Conservation (phyloP, 2,888 invertebrate species). For the Timema cristinae region DNA sequence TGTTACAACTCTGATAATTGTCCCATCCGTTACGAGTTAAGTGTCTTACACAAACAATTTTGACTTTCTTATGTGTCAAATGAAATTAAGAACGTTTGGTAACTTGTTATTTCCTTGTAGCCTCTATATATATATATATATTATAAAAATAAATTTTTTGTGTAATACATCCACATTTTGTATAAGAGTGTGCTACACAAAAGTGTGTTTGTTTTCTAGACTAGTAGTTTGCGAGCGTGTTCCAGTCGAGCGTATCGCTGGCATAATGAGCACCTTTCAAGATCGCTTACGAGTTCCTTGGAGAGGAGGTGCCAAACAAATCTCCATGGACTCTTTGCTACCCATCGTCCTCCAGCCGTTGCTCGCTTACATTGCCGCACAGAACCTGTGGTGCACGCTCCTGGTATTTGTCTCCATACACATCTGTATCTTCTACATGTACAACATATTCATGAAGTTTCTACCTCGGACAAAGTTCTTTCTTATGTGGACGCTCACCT, state of each 20-base stretch:
- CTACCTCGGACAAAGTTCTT: slow-evolving; percentile 65
- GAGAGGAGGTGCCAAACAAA: slow-evolving; percentile 55
- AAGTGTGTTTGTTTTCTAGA: slow-evolving; percentile 39
- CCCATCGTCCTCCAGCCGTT: slow-evolving; percentile 50
- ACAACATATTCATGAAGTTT: slow-evolving; percentile 39
- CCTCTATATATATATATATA: too few species aligned
- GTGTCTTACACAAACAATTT: too few species aligned
- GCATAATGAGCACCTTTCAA: slow-evolving; percentile 49
- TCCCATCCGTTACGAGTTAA: too few species aligned
- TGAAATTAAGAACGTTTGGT: too few species aligned
- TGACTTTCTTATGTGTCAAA: too few species aligned
- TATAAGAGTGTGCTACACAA: neutral
- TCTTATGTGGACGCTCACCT: slow-evolving; percentile 67
- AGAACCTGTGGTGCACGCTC: slow-evolving; percentile 45
- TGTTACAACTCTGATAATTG: too few species aligned
- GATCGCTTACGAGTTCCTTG: slow-evolving; percentile 57
- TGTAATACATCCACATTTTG: too few species aligned
- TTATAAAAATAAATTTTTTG: too few species aligned
- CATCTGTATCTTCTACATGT: slow-evolving; percentile 27
- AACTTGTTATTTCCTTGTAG: too few species aligned
- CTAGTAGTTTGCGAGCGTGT: slow-evolving; percentile 43
- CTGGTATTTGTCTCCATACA: slow-evolving; percentile 40
- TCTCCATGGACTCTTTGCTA: slow-evolving; percentile 49
- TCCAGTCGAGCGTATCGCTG: slow-evolving; percentile 39
- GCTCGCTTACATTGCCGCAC: slow-evolving; percentile 48